These are phyloP conservation scores for Drosophila orena DNA, from an alignment of 1,140 invertebrate genomes.

Conservation along the genomic window DNA sequence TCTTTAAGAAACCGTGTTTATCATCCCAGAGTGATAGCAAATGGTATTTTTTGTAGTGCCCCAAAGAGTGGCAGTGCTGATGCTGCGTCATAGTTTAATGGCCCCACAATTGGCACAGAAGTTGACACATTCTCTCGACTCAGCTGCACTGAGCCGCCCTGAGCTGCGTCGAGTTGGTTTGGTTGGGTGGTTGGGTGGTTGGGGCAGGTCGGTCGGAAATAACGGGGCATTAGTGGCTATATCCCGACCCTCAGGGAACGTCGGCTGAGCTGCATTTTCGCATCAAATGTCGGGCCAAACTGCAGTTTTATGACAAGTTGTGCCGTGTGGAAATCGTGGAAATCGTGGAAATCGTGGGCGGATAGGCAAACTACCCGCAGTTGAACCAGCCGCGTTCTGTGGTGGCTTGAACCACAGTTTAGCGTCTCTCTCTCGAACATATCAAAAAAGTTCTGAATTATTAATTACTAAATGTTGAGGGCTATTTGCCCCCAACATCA, in stretches of 20 bases:
- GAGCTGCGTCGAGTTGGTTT: conserved; percentile 23
- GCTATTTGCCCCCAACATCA: conserved; percentile 20
- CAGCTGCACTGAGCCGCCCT: conserved; percentile 24
- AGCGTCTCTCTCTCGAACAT: conserved; percentile 46
- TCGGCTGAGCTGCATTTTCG: conserved; percentile 24
- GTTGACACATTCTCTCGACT: conserved; percentile 58
- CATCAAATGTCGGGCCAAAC: conserved; percentile 22
- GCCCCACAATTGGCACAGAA: conserved; percentile 67
- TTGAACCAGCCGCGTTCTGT: background rate
- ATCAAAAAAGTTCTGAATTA: conserved; percentile 56
- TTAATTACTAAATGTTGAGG: conserved; percentile 35
- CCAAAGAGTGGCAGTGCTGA: conserved; percentile 5
- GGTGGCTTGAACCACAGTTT: conserved; percentile 15
- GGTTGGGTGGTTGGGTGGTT: background rate
- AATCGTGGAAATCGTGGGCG: too few relatives aligned
- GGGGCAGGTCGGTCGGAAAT: conserved; percentile 1
- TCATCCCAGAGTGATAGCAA: background rate
- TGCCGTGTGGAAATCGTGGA: conserved; percentile 10
- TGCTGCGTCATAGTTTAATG: conserved; percentile 69
- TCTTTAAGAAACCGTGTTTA: too few relatives aligned
- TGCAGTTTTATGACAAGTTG: conserved; percentile 22
- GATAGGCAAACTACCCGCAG: background rate
- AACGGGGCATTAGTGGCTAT: conserved; percentile 33
- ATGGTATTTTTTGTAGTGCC: conserved; percentile 7
- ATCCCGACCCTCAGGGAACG: conserved; percentile 2